These are phyloP conservation scores for Phalanger gymnotis DNA, from an alignment of 2,797 vertebrate species.

Conservation along the genomic window DNA sequence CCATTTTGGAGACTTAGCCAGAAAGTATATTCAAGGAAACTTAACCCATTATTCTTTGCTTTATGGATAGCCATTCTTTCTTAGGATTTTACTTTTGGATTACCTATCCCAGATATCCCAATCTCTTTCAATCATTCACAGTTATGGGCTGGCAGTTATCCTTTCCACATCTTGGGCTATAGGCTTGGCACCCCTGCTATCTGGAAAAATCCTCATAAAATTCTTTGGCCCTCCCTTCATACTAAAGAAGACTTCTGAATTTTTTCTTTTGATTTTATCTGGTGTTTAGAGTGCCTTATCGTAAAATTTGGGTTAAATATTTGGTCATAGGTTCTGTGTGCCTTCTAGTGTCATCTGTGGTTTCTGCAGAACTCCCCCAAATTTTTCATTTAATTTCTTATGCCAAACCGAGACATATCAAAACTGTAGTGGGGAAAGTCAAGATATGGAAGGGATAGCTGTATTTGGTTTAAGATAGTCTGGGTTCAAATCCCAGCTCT, in stretches of 20 bases:
- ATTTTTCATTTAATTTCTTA: neutral
- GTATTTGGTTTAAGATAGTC: neutral
- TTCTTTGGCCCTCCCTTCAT: neutral
- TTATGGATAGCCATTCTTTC: constrained; percentile 46
- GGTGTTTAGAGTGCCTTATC: neutral
- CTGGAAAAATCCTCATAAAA: neutral
- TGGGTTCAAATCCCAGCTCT: neutral
- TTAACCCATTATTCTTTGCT: constrained; percentile 27
- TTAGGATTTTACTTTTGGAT: constrained; percentile 12
- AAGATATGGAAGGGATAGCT: neutral
- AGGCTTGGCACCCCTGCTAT: neutral
- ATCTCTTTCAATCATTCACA: neutral
- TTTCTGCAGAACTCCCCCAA: neutral
- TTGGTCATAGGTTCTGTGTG: neutral
- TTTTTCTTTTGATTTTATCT: neutral
- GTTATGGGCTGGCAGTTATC: neutral
- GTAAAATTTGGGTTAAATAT: neutral
- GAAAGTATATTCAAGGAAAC: neutral
- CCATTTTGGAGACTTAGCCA: neutral
- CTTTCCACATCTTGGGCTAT: neutral
- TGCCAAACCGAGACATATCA: neutral
- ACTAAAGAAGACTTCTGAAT: neutral
- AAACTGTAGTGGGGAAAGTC: neutral
- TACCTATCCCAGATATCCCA: neutral
- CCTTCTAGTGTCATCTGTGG: neutral